A percentile compares a stretch with the other conserved stretches of the same genome.
These are phyloP conservation scores for Drosophila heteroneura DNA, from an alignment of 2,888 invertebrate genomes.

Conservation along the genomic window DNA sequence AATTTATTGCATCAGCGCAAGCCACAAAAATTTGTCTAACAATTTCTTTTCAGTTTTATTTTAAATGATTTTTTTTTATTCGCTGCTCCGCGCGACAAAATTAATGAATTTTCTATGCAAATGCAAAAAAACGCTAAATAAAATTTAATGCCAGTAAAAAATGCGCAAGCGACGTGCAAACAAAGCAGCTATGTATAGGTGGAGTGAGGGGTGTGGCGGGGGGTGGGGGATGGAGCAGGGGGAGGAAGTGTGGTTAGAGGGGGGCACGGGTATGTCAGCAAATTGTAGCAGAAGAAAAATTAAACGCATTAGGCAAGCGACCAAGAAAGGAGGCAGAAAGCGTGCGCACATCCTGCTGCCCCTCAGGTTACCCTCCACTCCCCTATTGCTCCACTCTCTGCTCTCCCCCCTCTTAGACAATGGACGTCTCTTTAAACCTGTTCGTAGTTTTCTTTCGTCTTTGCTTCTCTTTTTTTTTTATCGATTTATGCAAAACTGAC, in stretches of 20 bases:
- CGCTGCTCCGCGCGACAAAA: constrained; percentile 59
- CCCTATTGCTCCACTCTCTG: neutral
- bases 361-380: accelerated
- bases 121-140: constrained; percentile 75
- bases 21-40: constrained; percentile 75
- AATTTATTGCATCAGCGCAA: constrained; percentile 72
- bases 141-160: constrained; percentile 77
- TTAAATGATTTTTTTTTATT: constrained; percentile 6
- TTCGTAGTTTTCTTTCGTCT: constrained; percentile 24
- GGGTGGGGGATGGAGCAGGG: neutral
- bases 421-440: constrained; percentile 60
- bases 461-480: constrained; percentile 27
- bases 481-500: constrained; percentile 76
- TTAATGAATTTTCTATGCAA: constrained; percentile 82
- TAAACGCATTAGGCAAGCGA: constrained; percentile 74
- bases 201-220: neutral
- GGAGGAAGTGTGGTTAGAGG: neutral
- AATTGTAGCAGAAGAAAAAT: constrained; percentile 79
- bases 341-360: constrained; percentile 22
- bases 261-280: constrained; percentile 40
- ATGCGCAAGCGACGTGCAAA: constrained; percentile 73
- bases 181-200: constrained; percentile 5
- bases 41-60: constrained; percentile 44
- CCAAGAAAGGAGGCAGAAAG: constrained; percentile 44
- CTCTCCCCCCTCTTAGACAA: neutral